These are phyloP conservation scores for Diorhabda elongata DNA, from an alignment of 1,140 invertebrate genomes.

Conservation along the genomic window DNA sequence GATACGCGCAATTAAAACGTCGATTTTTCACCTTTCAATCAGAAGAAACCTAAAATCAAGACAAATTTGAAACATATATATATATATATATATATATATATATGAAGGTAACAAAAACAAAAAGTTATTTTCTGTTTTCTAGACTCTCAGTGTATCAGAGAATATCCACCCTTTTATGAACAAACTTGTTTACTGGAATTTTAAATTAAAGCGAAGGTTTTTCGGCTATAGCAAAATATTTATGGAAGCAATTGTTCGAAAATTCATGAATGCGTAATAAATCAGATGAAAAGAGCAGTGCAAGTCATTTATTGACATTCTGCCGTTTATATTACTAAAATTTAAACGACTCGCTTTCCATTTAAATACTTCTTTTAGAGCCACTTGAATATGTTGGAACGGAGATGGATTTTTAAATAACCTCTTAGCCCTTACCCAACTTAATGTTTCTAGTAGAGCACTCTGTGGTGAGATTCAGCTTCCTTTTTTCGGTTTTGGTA, in stretches of 20 bases:
- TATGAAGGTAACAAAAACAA: too few species aligned
- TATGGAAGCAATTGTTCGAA: slow-evolving; percentile 18
- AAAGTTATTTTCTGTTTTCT: too few species aligned
- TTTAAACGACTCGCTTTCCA: slow-evolving; percentile 33
- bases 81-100: too few species aligned
- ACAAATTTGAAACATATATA: too few species aligned
- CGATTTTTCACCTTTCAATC: too few species aligned
- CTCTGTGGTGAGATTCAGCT: slow-evolving; percentile 14
- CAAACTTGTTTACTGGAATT: too few species aligned
- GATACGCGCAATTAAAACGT: too few species aligned
- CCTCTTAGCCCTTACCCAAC: slow-evolving; percentile 26
- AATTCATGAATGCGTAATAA: slow-evolving; percentile 26
- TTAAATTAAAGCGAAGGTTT: too few species aligned
- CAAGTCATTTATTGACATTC: slow-evolving; percentile 31
- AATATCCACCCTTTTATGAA: too few species aligned
- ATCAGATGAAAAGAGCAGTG: slow-evolving; percentile 23
- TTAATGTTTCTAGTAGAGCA: slow-evolving; percentile 28
- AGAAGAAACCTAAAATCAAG: too few species aligned
- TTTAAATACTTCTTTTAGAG: slow-evolving; percentile 31
- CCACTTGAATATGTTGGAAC: slow-evolving; percentile 29
- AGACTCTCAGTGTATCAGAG: too few species aligned
- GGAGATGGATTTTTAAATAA: slow-evolving; percentile 35
- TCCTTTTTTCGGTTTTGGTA: slow-evolving; percentile 4
- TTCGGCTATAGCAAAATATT: slow-evolving; percentile 3
- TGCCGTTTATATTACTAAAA: slow-evolving; percentile 31